Conservation (phyloP, 1,140 invertebrate genomes). For the Temnothorax curvispinosus region DNA sequence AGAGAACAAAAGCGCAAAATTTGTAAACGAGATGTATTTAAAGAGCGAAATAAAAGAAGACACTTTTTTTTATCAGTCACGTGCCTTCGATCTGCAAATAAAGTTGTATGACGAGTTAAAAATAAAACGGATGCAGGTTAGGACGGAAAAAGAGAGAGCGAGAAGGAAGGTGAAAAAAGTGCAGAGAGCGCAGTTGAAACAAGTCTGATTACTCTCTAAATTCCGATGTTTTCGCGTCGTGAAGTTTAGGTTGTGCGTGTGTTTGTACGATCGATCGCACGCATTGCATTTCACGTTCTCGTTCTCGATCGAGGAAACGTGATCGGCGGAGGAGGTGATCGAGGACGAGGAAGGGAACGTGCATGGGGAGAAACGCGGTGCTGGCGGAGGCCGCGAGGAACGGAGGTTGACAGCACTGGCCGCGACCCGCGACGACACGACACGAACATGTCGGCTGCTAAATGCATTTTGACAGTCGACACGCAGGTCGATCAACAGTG, state of each 20-base stretch:
- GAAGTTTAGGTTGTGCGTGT: background rate
- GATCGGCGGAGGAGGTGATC: too few relatives aligned
- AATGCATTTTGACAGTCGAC: conserved; percentile 32
- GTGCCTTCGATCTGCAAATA: background rate
- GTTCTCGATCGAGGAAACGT: background rate
- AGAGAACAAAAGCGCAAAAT: background rate
- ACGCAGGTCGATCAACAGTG: background rate
- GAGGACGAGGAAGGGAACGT: background rate
- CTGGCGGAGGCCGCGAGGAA: background rate
- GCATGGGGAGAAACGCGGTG: background rate
- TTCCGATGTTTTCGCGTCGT: conserved; percentile 8
- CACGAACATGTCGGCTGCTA: conserved; percentile 46
- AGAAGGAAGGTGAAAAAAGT: background rate
- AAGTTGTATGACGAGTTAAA: background rate
- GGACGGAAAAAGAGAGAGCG: background rate
- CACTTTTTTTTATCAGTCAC: background rate
- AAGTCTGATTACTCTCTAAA: too few relatives aligned
- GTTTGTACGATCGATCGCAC: background rate
- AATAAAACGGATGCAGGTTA: background rate
- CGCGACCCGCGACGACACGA: background rate
- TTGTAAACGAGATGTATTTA: background rate
- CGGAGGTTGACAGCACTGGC: conserved; percentile 5
- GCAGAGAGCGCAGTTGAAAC: background rate
- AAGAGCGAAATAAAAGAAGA: background rate
- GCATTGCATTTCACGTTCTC: background rate